phyloP scores from a whole-genome alignment of 2,888 invertebrate genomes.

The Bellardia pandia region DNA sequence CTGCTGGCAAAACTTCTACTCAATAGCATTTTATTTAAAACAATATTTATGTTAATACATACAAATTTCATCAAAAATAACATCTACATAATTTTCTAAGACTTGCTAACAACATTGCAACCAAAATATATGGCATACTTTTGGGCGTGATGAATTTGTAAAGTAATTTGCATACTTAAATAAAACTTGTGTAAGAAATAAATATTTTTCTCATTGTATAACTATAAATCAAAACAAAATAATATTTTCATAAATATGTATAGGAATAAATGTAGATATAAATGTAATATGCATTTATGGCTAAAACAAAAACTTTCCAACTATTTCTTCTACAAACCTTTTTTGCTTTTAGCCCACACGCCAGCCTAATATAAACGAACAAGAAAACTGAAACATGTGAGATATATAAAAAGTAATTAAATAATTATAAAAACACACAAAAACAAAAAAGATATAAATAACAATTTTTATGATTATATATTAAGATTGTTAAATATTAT shows the following conservation, averaged over 20 bases:
- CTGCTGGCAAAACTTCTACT: too few species aligned
- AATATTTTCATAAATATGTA: not conserved
- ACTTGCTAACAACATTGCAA: too few species aligned
- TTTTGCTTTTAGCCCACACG: not conserved
- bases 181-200: not conserved
- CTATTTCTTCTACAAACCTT: not conserved
- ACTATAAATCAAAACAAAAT: not conserved
- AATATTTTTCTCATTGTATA: not conserved
- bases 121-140: not conserved
- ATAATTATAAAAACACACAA: constrained; percentile 36
- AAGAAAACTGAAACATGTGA: constrained; percentile 59
- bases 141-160: not conserved
- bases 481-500: constrained; percentile 72
- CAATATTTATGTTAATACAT: too few species aligned
- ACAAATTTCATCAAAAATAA: too few species aligned
- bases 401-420: constrained; percentile 72
- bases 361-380: constrained; percentile 39
- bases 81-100: too few species aligned
- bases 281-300: too few species aligned
- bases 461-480: constrained; percentile 60
- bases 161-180: not conserved
- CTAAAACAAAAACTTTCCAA: not conserved
- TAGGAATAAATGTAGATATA: too few species aligned
- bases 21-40: too few species aligned
- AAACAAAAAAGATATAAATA: constrained; percentile 33